phyloP scores from a whole-genome alignment of 2,888 invertebrate genomes.

The Plutella xylostella region DNA sequence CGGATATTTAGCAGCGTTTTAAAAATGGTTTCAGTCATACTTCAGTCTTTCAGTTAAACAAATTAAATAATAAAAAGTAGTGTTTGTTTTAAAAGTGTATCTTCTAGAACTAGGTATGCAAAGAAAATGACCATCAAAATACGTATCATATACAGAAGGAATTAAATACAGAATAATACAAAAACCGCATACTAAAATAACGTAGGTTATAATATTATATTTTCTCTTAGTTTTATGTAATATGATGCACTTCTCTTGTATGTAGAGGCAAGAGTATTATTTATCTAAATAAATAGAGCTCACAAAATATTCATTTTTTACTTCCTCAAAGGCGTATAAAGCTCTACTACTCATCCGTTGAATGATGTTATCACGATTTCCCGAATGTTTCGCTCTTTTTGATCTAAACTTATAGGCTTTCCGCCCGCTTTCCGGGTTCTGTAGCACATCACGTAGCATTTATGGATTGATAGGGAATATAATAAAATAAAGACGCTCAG shows the following conservation, averaged over 20 bases:
- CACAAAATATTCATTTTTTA: constrained; percentile 47
- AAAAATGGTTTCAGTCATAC: too few species aligned
- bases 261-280: too few species aligned
- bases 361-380: constrained; percentile 60
- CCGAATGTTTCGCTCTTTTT: constrained; percentile 60
- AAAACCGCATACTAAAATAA: too few species aligned
- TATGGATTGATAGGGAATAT: constrained; percentile 42
- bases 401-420: constrained; percentile 58
- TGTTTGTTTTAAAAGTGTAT: too few species aligned
- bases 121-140: neutral
- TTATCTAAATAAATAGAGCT: too few species aligned
- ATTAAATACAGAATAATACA: neutral
- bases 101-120: too few species aligned
- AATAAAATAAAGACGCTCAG: constrained; percentile 25
- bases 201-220: too few species aligned
- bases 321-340: constrained; percentile 54
- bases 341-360: constrained; percentile 58
- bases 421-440: constrained; percentile 27
- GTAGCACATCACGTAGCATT: constrained; percentile 56
- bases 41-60: too few species aligned
- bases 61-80: too few species aligned
- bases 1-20: too few species aligned
- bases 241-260: neutral
- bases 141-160: neutral
- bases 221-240: too few species aligned